phyloP scores from a whole-genome alignment of 2,113 vertebrate genomes.

The Mixornis gularis region DNA sequence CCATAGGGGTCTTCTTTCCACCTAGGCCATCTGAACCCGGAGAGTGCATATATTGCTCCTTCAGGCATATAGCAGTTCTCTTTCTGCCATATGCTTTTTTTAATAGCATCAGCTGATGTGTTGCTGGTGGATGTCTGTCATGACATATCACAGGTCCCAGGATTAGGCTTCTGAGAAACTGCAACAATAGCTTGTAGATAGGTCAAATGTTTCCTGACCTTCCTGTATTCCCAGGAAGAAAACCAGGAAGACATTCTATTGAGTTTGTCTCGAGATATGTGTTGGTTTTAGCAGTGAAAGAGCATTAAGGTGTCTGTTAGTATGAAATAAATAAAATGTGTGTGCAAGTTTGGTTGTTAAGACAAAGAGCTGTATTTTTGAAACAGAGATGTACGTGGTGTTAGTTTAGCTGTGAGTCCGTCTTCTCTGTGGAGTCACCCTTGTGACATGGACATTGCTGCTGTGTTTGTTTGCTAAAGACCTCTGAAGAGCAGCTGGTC shows the following conservation, averaged over 20 bases:
- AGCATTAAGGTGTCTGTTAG: neutral
- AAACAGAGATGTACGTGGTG: accelerated
- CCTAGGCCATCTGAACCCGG: neutral
- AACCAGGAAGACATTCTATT: neutral
- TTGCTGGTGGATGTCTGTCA: neutral
- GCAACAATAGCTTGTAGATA: neutral
- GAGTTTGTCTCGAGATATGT: neutral
- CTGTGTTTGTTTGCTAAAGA: neutral
- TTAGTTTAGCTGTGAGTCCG: neutral
- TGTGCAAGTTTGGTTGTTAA: neutral
- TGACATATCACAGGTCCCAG: neutral
- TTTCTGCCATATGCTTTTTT: neutral
- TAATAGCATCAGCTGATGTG: neutral
- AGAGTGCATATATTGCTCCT: neutral
- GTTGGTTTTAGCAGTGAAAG: neutral
- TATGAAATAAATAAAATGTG: neutral
- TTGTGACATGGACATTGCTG: neutral
- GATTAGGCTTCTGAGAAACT: neutral
- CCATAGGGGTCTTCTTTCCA: neutral
- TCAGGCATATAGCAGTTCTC: neutral
- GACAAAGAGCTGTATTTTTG: neutral
- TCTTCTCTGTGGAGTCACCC: neutral
- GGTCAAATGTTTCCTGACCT: neutral
- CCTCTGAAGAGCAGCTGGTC: neutral
- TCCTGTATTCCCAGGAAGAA: neutral